Evolutionary conservation across 2,888 invertebrate species (phyloP).

Genomic region (Micropterix aruncella): DNA sequence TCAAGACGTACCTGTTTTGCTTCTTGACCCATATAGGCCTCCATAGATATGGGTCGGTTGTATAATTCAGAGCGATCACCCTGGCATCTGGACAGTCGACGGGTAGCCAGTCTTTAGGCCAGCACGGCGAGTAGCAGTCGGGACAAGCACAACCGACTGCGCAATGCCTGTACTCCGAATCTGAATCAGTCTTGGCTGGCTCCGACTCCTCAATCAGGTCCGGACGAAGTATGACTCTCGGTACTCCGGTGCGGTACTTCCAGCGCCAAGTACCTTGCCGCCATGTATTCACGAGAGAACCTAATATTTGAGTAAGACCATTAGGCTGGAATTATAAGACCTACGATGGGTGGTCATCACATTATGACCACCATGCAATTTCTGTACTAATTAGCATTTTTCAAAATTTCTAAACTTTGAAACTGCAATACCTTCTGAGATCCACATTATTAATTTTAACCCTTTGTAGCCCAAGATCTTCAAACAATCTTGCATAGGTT

Average conservation of each 20-base stretch:
- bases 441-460: too few relatives aligned
- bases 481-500: too few relatives aligned
- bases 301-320: constrained; percentile 18
- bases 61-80: constrained; percentile 70
- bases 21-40: constrained; percentile 58
- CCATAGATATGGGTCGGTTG: constrained; percentile 67
- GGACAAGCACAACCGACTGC: constrained; percentile 32
- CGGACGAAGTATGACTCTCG: constrained; percentile 9
- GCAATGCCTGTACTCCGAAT: constrained; percentile 16
- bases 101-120: constrained; percentile 81
- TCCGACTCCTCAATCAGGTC: constrained; percentile 14
- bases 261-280: constrained; percentile 56
- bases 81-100: constrained; percentile 62
- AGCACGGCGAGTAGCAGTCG: constrained; percentile 49
- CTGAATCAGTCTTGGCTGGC: not conserved
- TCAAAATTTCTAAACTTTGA: too few relatives aligned
- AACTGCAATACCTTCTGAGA: too few relatives aligned
- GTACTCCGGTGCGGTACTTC: constrained; percentile 24
- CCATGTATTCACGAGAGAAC: constrained; percentile 72
- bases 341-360: too few relatives aligned
- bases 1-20: constrained; percentile 36
- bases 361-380: too few relatives aligned
- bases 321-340: not conserved
- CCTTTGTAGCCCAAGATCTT: too few relatives aligned
- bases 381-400: too few relatives aligned